Base-by-base conservation (phyloP, 2,888 invertebrate species). In the Julus scanicus region DNA sequence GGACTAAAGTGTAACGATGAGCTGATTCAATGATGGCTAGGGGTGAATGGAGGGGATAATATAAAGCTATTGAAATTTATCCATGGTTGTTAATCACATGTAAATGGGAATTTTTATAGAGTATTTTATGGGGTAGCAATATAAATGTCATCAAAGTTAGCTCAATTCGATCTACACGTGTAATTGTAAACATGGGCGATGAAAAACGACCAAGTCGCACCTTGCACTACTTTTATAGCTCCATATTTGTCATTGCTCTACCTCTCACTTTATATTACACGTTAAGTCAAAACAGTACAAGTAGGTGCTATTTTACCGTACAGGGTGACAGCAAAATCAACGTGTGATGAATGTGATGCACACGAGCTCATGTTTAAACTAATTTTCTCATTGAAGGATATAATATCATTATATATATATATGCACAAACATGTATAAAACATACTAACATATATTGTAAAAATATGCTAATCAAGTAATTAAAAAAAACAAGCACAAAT, bases 51-150 rank as follows among this genome's bases (percentile, higher is more conserved):
- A 71, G 71, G 71, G 71, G 71, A 71, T 71, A 71, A 71, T 71
- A 71, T n/a, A 71, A 71, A 71, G 71, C 71, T 71, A 71, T 71
- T 71, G 71, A 71, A 71, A 71, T 71, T 5, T 29, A 71, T 20
- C 20, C 71, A 71, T 71, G 71, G 71, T 71, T 71, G 71, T 71
- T 71, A 71, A 71, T 71, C 71, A 71, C 71, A 71, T 71, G 71
- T 71, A 71, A 71, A 71, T 71, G 71, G 71, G 29, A 71, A 71
- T 71, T 71, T 71, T 71, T 71, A 71, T 71, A 29, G 71, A 71
- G 71, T 71, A 20, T 20, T 71, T 71, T 71, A 71, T 71, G 71
- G 71, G 29, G 29, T 71, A 71, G 71, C 71, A 71, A 71, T 71
- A 71, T 71, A 71, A 71, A 71, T 71, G 71, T 71, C 71, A 71